Conservation (phyloP, 2,888 invertebrate genomes). For the Chloromyia formosa region DNA sequence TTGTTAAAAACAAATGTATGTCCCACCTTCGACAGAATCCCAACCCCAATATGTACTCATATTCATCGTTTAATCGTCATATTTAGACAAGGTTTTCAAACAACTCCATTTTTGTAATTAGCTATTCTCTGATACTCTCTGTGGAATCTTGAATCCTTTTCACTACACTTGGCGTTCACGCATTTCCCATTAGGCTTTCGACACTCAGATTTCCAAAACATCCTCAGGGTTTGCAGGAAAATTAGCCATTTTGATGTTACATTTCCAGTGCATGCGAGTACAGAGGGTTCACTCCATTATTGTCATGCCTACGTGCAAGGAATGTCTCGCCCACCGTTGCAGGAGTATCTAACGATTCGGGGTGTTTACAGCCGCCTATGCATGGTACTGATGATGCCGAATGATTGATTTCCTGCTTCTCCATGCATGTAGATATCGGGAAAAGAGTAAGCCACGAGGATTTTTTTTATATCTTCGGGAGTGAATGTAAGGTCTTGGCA, state of each 20-base stretch:
- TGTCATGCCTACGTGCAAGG: background rate
- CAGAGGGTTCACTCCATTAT: background rate
- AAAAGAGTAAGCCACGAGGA: background rate
- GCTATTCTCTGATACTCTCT: conserved; percentile 27
- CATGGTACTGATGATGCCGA: conserved; percentile 39
- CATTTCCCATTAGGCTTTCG: conserved; percentile 38
- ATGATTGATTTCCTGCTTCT: conserved; percentile 40
- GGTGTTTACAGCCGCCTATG: background rate
- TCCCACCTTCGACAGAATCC: too few species aligned
- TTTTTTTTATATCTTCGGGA: background rate
- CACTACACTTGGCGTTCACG: conserved; percentile 31
- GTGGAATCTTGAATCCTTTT: conserved; percentile 25
- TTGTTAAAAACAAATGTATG: too few species aligned
- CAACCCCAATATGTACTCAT: too few species aligned
- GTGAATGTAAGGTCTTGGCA: background rate
- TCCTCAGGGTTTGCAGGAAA: conserved; percentile 11
- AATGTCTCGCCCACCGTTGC: conserved; percentile 1
- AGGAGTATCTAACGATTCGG: background rate
- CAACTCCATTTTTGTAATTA: conserved; percentile 30
- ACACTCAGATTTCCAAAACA: background rate
- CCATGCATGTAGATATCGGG: background rate
- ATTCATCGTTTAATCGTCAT: too few species aligned
- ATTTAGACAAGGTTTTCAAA: too few species aligned
- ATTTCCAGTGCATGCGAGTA: background rate
- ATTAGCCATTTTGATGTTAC: conserved; percentile 36